A percentile compares a stretch with the other conserved stretches of the same genome.
phyloP scores from a whole-genome alignment of 2,113 vertebrate species.

The Psammodynastes pulverulentus region DNA sequence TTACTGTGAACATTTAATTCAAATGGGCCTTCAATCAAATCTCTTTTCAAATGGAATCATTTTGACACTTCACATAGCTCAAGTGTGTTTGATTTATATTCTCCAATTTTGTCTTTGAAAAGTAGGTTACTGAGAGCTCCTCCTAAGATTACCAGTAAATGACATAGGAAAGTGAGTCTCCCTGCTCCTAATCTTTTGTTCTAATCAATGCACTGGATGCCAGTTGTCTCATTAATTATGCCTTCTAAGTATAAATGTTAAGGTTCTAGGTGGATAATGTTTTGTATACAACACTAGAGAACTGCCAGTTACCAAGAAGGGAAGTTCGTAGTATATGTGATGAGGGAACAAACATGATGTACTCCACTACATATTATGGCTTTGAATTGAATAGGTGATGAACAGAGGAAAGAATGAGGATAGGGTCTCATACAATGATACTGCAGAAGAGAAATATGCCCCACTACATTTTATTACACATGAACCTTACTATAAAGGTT shows the following conservation, averaged over 20 bases:
- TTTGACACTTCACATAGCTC: not conserved
- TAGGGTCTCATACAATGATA: not conserved
- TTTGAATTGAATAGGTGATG: not conserved
- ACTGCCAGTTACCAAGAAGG: not conserved
- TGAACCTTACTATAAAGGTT: not conserved
- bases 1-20: not conserved
- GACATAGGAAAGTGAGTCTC: not conserved
- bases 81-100: not conserved
- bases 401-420: not conserved
- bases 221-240: not conserved
- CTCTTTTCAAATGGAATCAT: not conserved
- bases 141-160: not conserved
- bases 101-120: not conserved
- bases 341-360: not conserved
- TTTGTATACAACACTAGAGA: not conserved
- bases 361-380: not conserved
- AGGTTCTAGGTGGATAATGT: not conserved
- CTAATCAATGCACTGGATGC: not conserved
- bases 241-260: not conserved
- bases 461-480: not conserved
- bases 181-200: not conserved
- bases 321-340: not conserved
- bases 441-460: not conserved
- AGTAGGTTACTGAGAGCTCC: not conserved
- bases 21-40: not conserved